Evolutionary conservation across 2,797 vertebrate genomes (phyloP), one percentile per base, ranked within the genome.

Genomic region (Oreortyx pictus): DNA sequence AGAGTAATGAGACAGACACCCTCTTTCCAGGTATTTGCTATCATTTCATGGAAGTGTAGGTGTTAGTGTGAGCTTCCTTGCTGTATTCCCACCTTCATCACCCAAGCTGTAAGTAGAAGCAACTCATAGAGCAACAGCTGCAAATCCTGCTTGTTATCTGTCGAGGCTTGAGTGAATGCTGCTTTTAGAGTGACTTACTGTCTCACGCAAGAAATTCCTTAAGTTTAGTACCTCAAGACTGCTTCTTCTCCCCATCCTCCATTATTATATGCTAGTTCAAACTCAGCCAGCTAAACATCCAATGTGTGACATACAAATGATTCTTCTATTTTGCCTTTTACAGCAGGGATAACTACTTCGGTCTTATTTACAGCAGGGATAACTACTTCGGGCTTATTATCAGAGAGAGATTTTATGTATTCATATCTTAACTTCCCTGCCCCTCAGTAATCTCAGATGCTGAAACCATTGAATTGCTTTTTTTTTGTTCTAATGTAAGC

Each of bases 271-370:
- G 5, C 19, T 22, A 17, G 5, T 13, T 46, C 24, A 39, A 52
- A 54, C 14, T 15, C 33, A 54, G 22, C 7, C n/a, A 46, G 52
- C n/a, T 39, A 15, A 23, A 17, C 1, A 1, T 8, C 14, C 56
- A 10, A 9, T 4, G 3, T 13, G 1, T 19, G 35, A 47, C 25
- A 33, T 44, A 44, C 3, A 8, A 14, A 27, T 12, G 1, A 12
- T 54, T 67, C 7, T 29, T 8, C 7, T 14, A 2, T 61, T 17
- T 33, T 23, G 27, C 10, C 1, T 46, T 52, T 25, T 29, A 14
- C 11, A 35, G 5, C 3, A 11, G 23, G 13, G 12, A 24, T 65
- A 4, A 8, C 20, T 19, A 24, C 19, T 31, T 7, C 6, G 11
- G 27, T 44, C 29, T 54, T 80, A 50, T 54, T 20, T 29, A 14